Evolutionary conservation across 2,888 invertebrate genomes (phyloP), one percentile per base, ranked within the genome.

Genomic region (Dorcus parallelipipedus): DNA sequence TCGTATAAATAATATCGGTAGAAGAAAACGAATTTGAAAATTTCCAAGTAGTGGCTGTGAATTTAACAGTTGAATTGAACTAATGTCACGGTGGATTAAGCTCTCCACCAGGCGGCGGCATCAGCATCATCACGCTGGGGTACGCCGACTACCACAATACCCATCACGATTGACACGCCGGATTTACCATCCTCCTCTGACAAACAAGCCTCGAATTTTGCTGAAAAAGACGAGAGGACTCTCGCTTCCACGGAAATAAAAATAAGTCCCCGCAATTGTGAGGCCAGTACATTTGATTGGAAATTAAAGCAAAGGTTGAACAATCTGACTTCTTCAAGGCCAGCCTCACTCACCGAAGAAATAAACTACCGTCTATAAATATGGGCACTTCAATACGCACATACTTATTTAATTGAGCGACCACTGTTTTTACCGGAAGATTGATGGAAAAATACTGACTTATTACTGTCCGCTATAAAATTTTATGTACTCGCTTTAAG

Each of bases 361-460:
- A 56, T 52, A 56, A 56, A 56, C 56, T 56, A 52, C 51, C 54
- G 59, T 60, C 60, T 58, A 60, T 60, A 60, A 58, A 60, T 60
- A 55, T 59, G 55, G 52, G 41, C 52, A 52, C 40, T 52, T 52
- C 52, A 55, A 55, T 40, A 49, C 26, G 40, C 60, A 51, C 60
- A 60, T 60, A 53, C 54, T 53, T 60, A 60, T 60, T 60, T 60
- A 60, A 60, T 60, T 60, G 60, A 60, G 48, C 60, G 60, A 47
- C 56, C 56, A 56, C 51, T 47, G 56, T 47, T 56, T 56, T 56
- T 56, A 51, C 51, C 39, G 39, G 47, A 40, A 42, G 56, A 51
- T 50, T 50, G 56, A 56, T 56, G 50, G 45, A 50, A 41, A 56
- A 56, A 38, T 49, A 49, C 47, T 56, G 56, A 56, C 51, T 52